Conservation (phyloP, 2,888 invertebrate genomes). For the Odontomyia ornata region DNA sequence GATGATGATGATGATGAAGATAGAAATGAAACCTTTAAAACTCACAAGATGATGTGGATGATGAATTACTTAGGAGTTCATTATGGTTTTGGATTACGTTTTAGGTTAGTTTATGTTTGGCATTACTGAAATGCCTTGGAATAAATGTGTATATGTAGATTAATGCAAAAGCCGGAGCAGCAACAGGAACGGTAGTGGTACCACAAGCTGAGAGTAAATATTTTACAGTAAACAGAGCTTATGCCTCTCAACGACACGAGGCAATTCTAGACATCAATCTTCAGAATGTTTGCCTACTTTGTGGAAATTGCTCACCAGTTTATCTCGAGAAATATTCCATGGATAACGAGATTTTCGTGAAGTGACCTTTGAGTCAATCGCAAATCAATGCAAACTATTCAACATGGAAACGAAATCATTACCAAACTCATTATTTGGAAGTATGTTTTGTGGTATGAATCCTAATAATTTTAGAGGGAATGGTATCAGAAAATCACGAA, state of each 20-base stretch:
- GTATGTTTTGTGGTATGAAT: no score
- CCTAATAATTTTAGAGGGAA: no score
- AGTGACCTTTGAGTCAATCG: no score
- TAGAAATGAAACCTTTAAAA: conserved; percentile 17
- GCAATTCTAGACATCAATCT: no score
- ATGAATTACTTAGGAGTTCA: conserved; percentile 40
- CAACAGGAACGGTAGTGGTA: neutral
- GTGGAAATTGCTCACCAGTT: no score
- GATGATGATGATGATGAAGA: neutral
- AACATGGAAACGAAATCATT: no score
- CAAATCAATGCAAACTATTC: no score
- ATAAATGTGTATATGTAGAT: conserved; percentile 14
- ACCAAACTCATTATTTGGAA: no score
- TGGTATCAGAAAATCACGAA: no score
- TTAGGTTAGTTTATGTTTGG: conserved; percentile 29
- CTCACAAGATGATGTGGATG: conserved; percentile 8
- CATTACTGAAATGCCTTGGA: conserved; percentile 2
- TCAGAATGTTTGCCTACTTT: no score
- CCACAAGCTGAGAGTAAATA: neutral
- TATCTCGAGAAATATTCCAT: no score
- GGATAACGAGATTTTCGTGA: no score
- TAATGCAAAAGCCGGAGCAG: neutral
- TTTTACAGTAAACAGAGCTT: neutral
- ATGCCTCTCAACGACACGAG: neutral
- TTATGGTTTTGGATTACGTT: conserved; percentile 35